Conservation (phyloP, 1,140 invertebrate genomes). For the Arion vulgaris region DNA sequence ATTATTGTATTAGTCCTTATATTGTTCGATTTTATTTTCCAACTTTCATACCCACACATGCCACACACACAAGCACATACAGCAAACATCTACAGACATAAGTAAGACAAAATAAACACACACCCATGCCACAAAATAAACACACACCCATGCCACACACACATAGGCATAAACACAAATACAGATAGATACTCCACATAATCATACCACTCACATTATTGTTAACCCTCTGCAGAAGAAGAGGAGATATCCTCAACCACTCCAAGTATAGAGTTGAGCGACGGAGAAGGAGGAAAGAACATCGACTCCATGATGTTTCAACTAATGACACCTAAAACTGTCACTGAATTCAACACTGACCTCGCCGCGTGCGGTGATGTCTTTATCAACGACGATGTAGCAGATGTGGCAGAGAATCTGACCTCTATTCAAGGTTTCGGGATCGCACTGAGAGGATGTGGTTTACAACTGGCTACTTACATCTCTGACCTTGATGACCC, state of each 20-base stretch:
- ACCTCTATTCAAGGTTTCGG: constrained; percentile 8
- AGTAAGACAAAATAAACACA: no score
- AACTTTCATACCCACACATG: no score
- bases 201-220: no score
- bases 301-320: constrained; percentile 23
- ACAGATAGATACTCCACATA: not conserved
- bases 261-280: not conserved
- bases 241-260: not conserved
- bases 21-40: no score
- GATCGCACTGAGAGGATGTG: not conserved
- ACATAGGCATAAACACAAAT: not conserved
- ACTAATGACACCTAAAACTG: constrained; percentile 5
- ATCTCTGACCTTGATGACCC: not conserved
- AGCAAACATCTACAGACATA: no score
- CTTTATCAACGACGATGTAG: constrained; percentile 31
- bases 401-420: constrained; percentile 10
- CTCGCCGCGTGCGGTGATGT: constrained; percentile 15
- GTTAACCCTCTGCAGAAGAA: not conserved
- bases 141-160: no score
- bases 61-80: no score
- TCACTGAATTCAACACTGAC: not conserved
- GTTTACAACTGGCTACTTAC: not conserved
- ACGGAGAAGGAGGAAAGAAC: not conserved
- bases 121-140: no score
- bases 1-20: no score